Conservation (phyloP, 2,797 vertebrate species). For the Gila robusta region DNA sequence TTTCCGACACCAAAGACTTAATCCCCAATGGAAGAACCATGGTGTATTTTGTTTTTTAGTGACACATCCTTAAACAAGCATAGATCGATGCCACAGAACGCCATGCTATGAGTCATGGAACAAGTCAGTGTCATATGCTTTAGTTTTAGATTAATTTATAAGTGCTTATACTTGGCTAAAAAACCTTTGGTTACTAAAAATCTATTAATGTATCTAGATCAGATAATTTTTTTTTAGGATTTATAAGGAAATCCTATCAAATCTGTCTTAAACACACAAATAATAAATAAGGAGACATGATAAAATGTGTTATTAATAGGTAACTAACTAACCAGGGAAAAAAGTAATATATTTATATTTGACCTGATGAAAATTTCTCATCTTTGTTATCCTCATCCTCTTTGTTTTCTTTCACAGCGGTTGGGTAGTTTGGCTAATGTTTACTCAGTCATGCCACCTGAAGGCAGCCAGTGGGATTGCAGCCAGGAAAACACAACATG, state of each 20-base stretch:
- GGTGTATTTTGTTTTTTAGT: slow-evolving; percentile 1
- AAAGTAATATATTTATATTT: slow-evolving; percentile 57
- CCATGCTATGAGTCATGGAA: slow-evolving; percentile 2
- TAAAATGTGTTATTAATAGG: neutral
- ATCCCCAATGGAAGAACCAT: slow-evolving; percentile 24
- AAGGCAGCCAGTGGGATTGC: slow-evolving; percentile 73
- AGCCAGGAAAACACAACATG: slow-evolving; percentile 74
- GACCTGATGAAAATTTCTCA: slow-evolving; percentile 76
- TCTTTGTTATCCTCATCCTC: slow-evolving; percentile 62
- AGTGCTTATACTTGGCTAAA: neutral
- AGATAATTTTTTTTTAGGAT: neutral
- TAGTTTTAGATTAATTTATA: neutral
- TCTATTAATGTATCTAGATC: neutral
- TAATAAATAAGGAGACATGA: neutral
- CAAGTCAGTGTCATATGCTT: neutral
- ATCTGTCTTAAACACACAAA: neutral
- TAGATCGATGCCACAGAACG: neutral
- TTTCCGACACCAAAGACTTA: slow-evolving; percentile 14
- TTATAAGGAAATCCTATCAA: neutral
- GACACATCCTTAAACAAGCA: neutral
- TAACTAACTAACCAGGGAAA: neutral
- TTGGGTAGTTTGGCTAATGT: slow-evolving; percentile 75
- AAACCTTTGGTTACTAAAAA: neutral
- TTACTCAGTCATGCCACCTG: slow-evolving; percentile 71
- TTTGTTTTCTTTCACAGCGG: slow-evolving; percentile 64